Evolutionary conservation across 1,140 invertebrate genomes (phyloP).

Genomic region (Aphelinus certus): DNA sequence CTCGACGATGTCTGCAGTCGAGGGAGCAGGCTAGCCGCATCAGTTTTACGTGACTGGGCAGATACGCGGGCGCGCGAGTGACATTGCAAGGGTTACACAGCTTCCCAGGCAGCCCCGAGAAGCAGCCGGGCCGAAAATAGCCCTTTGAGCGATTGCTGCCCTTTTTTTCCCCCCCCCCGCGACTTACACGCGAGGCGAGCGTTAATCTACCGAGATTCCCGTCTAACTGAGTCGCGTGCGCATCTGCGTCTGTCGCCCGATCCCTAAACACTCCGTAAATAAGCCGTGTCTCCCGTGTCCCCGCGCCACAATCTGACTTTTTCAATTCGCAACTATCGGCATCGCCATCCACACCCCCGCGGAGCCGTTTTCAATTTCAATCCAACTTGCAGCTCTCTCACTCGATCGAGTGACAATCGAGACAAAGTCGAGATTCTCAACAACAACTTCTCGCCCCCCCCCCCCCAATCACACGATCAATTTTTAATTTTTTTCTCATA

Average conservation of each 20-base stretch:
- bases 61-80: background rate
- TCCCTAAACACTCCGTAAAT: conserved; percentile 26
- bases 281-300: background rate
- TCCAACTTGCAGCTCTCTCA: too few species aligned
- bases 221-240: conserved; percentile 31
- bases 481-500: too few species aligned
- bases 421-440: too few species aligned
- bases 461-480: too few species aligned
- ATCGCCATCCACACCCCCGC: too few species aligned
- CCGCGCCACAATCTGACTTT: too few species aligned
- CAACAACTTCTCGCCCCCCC: too few species aligned
- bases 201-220: conserved; percentile 33
- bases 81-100: background rate
- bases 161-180: background rate
- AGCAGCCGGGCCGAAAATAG: conserved; percentile 22
- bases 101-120: conserved; percentile 18
- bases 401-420: too few species aligned
- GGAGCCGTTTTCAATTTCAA: too few species aligned
- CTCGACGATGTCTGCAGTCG: too few species aligned
- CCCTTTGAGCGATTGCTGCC: conserved; percentile 1
- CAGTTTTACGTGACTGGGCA: conserved; percentile 33
- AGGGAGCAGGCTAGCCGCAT: background rate
- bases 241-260: background rate
- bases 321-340: too few species aligned
- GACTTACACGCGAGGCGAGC: background rate